Evolutionary conservation across 2,113 vertebrate species (phyloP).

Genomic region (Mus musculus): DNA sequence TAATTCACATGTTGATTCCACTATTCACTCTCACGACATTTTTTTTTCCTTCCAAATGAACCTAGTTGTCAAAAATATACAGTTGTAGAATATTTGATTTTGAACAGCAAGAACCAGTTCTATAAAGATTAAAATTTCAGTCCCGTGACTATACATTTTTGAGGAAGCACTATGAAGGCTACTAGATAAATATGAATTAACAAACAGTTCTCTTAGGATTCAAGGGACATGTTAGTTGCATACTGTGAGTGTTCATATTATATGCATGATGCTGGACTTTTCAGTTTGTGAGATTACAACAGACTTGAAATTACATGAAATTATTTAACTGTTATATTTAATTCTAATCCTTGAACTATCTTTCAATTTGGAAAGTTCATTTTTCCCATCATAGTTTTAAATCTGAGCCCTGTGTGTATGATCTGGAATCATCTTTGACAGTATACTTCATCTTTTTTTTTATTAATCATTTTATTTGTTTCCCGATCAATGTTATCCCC

Average conservation of each 20-base stretch:
- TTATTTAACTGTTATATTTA: background rate
- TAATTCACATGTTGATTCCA: slow-evolving; percentile 1
- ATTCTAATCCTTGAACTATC: background rate
- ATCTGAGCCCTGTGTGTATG: background rate
- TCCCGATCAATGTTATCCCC: too few species aligned
- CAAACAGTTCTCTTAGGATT: background rate
- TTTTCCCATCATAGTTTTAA: background rate
- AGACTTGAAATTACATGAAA: background rate
- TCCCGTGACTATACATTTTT: slow-evolving; percentile 21
- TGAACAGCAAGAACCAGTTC: background rate
- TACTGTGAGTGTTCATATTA: background rate
- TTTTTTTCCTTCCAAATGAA: slow-evolving; percentile 32
- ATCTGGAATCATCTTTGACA: background rate
- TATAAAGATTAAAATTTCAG: background rate
- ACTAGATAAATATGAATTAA: slow-evolving; percentile 18
- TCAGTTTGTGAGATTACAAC: background rate
- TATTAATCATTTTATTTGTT: too few species aligned
- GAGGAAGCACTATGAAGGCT: background rate
- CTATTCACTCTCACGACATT: slow-evolving; percentile 16
- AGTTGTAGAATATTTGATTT: background rate
- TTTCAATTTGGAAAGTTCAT: background rate
- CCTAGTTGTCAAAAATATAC: background rate
- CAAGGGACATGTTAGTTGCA: background rate
- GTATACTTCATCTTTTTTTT: background rate
- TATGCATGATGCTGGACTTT: background rate